Evolutionary conservation across 2,888 invertebrate genomes (phyloP).

Genomic region (Cartodere bifasciata): DNA sequence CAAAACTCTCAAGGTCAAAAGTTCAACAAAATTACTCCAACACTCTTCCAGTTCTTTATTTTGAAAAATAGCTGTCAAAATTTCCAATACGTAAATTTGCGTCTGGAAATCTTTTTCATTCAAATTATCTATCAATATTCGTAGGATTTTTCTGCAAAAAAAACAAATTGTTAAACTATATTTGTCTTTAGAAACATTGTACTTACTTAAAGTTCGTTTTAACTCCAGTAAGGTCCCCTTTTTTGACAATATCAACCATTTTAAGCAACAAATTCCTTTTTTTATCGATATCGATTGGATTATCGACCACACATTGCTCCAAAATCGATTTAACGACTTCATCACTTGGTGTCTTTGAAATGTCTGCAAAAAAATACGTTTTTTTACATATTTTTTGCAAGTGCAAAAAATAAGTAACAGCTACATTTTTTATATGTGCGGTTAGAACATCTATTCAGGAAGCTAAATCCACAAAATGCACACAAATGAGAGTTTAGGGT

Average conservation of each 20-base stretch:
- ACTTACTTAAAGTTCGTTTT: constrained; percentile 39
- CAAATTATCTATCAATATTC: constrained; percentile 66
- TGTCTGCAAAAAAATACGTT: no score
- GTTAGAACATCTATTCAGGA: no score
- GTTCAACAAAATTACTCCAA: constrained; percentile 82
- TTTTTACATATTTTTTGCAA: not conserved
- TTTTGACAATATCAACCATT: constrained; percentile 37
- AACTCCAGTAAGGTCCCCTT: constrained; percentile 38
- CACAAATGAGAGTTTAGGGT: no score
- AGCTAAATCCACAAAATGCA: no score
- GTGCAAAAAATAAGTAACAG: no score
- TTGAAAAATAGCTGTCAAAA: constrained; percentile 74
- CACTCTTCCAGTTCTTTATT: constrained; percentile 60
- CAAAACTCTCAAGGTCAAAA: constrained; percentile 79
- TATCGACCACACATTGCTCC: constrained; percentile 28
- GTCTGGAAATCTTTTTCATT: constrained; percentile 44
- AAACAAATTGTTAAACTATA: constrained; percentile 8
- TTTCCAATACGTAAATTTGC: constrained; percentile 64
- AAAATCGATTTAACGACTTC: constrained; percentile 35
- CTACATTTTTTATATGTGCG: no score
- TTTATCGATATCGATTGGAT: constrained; percentile 27
- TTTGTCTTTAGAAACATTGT: not conserved
- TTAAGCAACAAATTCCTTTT: constrained; percentile 32
- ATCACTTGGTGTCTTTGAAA: constrained; percentile 10
- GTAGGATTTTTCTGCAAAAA: constrained; percentile 48